A percentile compares a stretch with the other conserved stretches of the same genome.
phyloP scores from a whole-genome alignment of 2,888 invertebrate genomes.

The Ramazzottius varieornatus region DNA sequence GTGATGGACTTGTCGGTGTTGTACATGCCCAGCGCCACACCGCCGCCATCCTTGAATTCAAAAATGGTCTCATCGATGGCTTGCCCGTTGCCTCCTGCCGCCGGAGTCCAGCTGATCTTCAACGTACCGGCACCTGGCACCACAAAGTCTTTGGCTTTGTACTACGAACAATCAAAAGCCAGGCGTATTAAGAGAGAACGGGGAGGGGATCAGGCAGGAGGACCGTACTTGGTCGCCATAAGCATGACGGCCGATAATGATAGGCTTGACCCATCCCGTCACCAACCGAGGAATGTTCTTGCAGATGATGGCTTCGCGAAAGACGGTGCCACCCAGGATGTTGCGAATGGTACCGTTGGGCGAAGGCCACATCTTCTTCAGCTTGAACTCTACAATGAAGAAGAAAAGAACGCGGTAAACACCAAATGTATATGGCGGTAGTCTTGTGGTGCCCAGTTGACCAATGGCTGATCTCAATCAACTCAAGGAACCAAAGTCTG shows the following conservation, averaged over 20 bases:
- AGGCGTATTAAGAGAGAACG: not conserved
- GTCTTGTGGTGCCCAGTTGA: too few species aligned
- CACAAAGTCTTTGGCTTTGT: conserved; percentile 84
- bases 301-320: conserved; percentile 31
- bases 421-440: too few species aligned
- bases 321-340: conserved; percentile 30
- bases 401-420: too few species aligned
- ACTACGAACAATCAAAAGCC: conserved; percentile 22
- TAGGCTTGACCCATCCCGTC: conserved; percentile 76
- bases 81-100: conserved; percentile 25
- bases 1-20: conserved; percentile 59
- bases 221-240: conserved; percentile 55
- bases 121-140: conserved; percentile 69
- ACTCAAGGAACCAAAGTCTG: too few species aligned
- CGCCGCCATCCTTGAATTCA: conserved; percentile 48
- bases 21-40: conserved; percentile 73
- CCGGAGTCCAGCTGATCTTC: conserved; percentile 51
- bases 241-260: conserved; percentile 80
- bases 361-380: conserved; percentile 32
- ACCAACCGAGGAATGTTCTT: conserved; percentile 73
- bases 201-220: not conserved
- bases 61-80: conserved; percentile 47
- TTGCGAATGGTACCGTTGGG: conserved; percentile 33
- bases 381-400: conserved; percentile 25
- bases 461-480: too few species aligned